Percentiles rank a stretch among this genome's conserved stretches.
phyloP scores from a whole-genome alignment of 1,140 invertebrate genomes.

The Tribolium castaneum region DNA sequence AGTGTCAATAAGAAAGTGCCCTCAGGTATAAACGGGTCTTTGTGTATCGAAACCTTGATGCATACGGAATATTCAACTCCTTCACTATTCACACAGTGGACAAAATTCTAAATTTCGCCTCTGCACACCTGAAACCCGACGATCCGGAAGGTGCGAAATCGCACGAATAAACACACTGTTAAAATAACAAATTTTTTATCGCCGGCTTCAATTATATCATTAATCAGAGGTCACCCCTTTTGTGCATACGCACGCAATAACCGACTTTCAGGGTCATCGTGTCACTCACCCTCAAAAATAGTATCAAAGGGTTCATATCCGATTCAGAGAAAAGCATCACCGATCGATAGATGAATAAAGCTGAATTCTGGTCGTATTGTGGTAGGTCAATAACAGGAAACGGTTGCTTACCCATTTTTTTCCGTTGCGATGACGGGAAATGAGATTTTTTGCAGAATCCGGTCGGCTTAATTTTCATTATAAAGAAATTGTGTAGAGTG shows the following conservation, averaged over 20 bases:
- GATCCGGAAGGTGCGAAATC: not conserved
- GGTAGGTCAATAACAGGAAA: constrained; percentile 29
- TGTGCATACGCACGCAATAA: not conserved
- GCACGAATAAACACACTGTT: too few species aligned
- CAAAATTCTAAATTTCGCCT: not conserved
- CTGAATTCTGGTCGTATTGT: constrained; percentile 12
- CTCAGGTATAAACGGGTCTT: constrained; percentile 23
- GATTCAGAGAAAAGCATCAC: constrained; percentile 1
- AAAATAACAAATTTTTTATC: too few species aligned
- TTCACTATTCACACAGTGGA: not conserved
- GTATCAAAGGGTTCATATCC: constrained; percentile 28
- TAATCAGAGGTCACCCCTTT: not conserved
- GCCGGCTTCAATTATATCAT: too few species aligned
- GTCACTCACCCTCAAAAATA: constrained; percentile 19
- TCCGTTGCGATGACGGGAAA: constrained; percentile 4
- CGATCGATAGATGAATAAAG: constrained; percentile 35
- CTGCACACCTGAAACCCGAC: not conserved
- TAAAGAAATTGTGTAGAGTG: not conserved
- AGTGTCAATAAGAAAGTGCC: constrained; percentile 24
- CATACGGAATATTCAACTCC: constrained; percentile 6
- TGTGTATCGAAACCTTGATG: not conserved
- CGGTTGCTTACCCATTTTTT: constrained; percentile 13
- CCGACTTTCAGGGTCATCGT: constrained; percentile 4
- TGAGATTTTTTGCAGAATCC: constrained; percentile 1
- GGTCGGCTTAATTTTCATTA: constrained; percentile 6